These are phyloP conservation scores for Saxidomus purpurata DNA, from an alignment of 1,140 invertebrate species.

Conservation along the genomic window DNA sequence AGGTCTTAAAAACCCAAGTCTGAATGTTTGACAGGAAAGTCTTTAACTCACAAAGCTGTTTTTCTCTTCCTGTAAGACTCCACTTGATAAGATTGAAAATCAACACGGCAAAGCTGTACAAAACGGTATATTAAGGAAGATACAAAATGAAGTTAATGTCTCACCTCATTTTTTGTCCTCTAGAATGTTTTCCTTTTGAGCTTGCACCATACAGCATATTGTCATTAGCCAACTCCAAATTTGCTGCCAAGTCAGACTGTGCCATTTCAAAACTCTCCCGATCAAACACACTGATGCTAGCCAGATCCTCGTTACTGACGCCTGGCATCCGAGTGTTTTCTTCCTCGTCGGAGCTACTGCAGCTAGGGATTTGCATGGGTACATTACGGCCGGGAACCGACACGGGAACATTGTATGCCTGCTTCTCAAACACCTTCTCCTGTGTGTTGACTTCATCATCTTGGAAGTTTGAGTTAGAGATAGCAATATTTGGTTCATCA, in stretches of 20 bases:
- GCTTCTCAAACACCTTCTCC: constrained; percentile 80
- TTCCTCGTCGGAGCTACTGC: constrained; percentile 69
- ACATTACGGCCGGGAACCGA: constrained; percentile 48
- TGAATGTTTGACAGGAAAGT: too few relatives aligned
- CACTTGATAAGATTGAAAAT: too few relatives aligned
- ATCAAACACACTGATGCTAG: not conserved
- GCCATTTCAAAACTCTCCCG: not conserved
- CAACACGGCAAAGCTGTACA: too few relatives aligned
- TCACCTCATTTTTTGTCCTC: constrained; percentile 49
- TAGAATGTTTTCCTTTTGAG: constrained; percentile 58
- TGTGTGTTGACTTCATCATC: constrained; percentile 76
- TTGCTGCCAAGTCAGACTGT: constrained; percentile 12
- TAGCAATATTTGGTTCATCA: constrained; percentile 55
- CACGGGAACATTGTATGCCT: constrained; percentile 66
- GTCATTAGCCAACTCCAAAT: constrained; percentile 12
- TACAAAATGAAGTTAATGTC: too few relatives aligned
- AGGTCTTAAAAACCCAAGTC: too few relatives aligned
- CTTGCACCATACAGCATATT: constrained; percentile 49
- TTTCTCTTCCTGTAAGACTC: too few relatives aligned
- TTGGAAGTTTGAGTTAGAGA: constrained; percentile 77
- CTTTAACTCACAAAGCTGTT: too few relatives aligned
- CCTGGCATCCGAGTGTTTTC: constrained; percentile 59
- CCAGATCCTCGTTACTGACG: not conserved
- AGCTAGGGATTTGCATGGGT: constrained; percentile 40
- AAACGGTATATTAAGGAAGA: too few relatives aligned